These are phyloP conservation scores for Yponomeuta evonymella DNA, from an alignment of 2,888 invertebrate genomes.

Conservation along the genomic window DNA sequence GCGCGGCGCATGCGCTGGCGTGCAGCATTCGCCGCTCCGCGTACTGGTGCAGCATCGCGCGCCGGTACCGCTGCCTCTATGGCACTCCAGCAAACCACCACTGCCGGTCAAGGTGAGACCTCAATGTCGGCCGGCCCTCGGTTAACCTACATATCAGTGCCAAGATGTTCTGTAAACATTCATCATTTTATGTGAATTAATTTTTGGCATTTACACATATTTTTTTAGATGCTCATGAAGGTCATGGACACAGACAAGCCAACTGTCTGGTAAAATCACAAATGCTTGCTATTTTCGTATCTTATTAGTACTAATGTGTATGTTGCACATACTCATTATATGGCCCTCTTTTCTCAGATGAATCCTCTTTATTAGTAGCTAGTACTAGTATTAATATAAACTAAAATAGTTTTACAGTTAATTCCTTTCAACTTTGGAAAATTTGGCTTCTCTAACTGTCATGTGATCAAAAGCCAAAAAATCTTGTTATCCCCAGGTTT, in stretches of 20 bases:
- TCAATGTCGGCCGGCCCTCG: conserved; percentile 6
- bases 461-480: conserved; percentile 13
- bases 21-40: conserved; percentile 69
- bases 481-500: conserved; percentile 43
- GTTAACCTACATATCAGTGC: conserved; percentile 11
- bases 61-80: conserved; percentile 70
- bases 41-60: conserved; percentile 75
- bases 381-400: too few relatives aligned
- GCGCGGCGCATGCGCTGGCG: conserved; percentile 64
- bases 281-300: too few relatives aligned
- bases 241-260: too few relatives aligned
- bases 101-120: conserved; percentile 67
- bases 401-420: too few relatives aligned
- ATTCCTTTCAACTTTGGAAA: too few relatives aligned
- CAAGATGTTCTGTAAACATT: conserved; percentile 22
- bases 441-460: too few relatives aligned
- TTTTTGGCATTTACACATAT: background rate
- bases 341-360: too few relatives aligned
- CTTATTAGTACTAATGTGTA: too few relatives aligned
- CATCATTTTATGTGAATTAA: conserved; percentile 22
- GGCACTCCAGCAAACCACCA: conserved; percentile 68
- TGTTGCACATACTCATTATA: too few relatives aligned
- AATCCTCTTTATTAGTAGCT: too few relatives aligned
- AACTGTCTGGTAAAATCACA: too few relatives aligned
- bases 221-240: background rate